Percentiles rank a stretch among this genome's conserved stretches.
These are phyloP conservation scores for Semnornis frantzii DNA, from an alignment of 2,113 vertebrate genomes.

Conservation along the genomic window DNA sequence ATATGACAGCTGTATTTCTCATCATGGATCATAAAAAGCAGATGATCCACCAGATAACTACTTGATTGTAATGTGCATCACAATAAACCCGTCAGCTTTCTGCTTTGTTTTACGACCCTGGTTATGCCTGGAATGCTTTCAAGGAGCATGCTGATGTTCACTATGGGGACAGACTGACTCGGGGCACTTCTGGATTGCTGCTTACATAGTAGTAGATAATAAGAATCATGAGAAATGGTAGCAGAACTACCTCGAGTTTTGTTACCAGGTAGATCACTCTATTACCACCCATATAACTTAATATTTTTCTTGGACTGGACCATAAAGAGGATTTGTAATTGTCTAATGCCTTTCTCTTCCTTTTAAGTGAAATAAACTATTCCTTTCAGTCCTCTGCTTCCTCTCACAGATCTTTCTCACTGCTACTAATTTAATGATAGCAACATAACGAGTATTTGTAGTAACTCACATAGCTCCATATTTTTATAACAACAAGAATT, in stretches of 20 bases:
- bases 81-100: slow-evolving; percentile 75
- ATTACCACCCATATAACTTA: not conserved
- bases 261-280: not conserved
- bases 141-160: slow-evolving; percentile 55
- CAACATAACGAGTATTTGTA: not conserved
- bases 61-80: slow-evolving; percentile 55
- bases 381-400: not conserved
- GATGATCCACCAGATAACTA: slow-evolving; percentile 69
- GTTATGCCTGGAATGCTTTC: slow-evolving; percentile 75
- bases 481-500: not conserved
- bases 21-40: slow-evolving; percentile 72
- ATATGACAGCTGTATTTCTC: slow-evolving; percentile 68
- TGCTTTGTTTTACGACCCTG: slow-evolving; percentile 67
- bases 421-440: not conserved
- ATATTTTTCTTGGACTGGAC: slow-evolving; percentile 10
- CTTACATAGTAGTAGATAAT: slow-evolving; percentile 4
- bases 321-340: not conserved
- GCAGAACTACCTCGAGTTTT: slow-evolving; percentile 33
- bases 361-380: not conserved
- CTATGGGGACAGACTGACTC: slow-evolving; percentile 51
- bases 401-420: not conserved
- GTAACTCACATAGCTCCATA: not conserved
- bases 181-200: slow-evolving; percentile 47
- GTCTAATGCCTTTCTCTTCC: not conserved
- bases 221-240: slow-evolving; percentile 38